These are phyloP conservation scores for Drosophila silvestris DNA, from an alignment of 2,888 invertebrate species.

Conservation along the genomic window DNA sequence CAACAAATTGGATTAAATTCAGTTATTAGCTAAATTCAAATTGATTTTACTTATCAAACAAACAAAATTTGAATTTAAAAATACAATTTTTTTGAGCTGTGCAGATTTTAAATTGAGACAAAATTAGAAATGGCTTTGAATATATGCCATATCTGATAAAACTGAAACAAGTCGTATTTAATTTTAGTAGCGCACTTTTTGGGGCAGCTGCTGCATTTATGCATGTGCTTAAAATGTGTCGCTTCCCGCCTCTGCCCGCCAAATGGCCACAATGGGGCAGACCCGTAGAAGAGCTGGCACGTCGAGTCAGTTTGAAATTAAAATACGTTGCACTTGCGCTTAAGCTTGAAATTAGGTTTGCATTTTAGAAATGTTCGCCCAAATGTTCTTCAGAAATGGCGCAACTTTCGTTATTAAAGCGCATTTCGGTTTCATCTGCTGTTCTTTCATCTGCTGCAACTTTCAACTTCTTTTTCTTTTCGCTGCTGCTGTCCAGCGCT, in stretches of 20 bases:
- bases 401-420: conserved; percentile 78
- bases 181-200: conserved; percentile 39
- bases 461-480: background rate
- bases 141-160: conserved; percentile 22
- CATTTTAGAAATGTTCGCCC: conserved; percentile 53
- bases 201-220: conserved; percentile 37
- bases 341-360: conserved; percentile 65
- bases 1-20: background rate
- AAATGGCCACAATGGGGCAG: conserved; percentile 3
- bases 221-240: conserved; percentile 36
- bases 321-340: conserved; percentile 68
- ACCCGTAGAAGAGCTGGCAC: conserved; percentile 42
- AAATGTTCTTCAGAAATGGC: conserved; percentile 49
- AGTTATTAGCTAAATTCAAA: background rate
- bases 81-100: background rate
- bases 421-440: conserved; percentile 46
- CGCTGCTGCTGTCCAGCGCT: conserved; percentile 35
- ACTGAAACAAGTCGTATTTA: conserved; percentile 30
- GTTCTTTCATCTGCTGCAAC: background rate
- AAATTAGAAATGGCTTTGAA: background rate
- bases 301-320: conserved; percentile 67
- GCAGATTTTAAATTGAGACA: background rate
- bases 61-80: background rate
- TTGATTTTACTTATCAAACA: background rate
- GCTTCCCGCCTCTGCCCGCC: background rate